These are phyloP conservation scores for Python bivittatus DNA, from an alignment of 2,113 vertebrate genomes.

Conservation along the genomic window DNA sequence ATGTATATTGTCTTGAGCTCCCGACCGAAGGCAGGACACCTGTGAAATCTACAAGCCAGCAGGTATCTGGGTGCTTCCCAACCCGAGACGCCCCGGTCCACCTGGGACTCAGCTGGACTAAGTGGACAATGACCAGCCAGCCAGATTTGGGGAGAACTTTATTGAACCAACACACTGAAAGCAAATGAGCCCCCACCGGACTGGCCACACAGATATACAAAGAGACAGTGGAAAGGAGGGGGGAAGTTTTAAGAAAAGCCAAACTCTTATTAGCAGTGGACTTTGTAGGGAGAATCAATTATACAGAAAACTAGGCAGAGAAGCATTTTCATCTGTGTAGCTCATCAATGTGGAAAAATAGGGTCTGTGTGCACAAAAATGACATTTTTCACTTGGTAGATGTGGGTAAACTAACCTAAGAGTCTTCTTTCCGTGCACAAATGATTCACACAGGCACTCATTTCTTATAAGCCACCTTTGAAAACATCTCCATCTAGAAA, in stretches of 20 bases:
- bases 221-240: background rate
- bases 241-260: background rate
- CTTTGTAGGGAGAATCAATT: background rate
- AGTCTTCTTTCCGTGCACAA: background rate
- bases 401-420: fast-evolving
- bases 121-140: background rate
- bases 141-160: constrained; percentile 8
- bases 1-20: background rate
- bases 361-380: background rate
- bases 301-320: constrained; percentile 1
- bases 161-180: constrained; percentile 19
- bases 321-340: background rate
- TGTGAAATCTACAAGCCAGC: background rate
- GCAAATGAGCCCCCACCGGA: background rate
- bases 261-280: background rate
- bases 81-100: background rate
- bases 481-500: background rate
- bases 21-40: too few species aligned
- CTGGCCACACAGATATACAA: background rate
- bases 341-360: background rate
- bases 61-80: background rate
- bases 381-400: background rate
- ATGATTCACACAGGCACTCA: background rate
- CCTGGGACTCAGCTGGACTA: background rate
- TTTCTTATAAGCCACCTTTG: constrained; percentile 31